These are phyloP conservation scores for Trichonephila clavipes DNA, from an alignment of 1,140 invertebrate species.

Conservation along the genomic window DNA sequence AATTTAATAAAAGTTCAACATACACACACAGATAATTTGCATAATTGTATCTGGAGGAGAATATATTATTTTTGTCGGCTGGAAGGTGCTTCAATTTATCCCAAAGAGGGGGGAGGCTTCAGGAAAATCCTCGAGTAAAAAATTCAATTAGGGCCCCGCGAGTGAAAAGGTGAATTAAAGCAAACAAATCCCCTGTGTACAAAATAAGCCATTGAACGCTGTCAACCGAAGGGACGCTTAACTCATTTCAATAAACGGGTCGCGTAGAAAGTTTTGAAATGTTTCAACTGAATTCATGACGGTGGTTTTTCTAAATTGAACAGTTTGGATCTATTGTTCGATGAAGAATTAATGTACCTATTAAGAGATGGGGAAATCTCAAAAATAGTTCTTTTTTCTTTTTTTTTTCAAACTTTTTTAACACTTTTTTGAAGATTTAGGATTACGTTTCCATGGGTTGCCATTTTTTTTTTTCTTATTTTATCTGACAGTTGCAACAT, in stretches of 20 bases:
- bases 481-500: too few relatives aligned
- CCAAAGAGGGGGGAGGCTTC: not conserved
- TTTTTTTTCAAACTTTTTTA: too few relatives aligned
- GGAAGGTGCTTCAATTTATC: not conserved
- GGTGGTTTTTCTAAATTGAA: too few relatives aligned
- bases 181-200: not conserved
- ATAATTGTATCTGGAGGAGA: conserved; percentile 45
- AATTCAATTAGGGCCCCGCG: not conserved
- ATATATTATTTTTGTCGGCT: not conserved
- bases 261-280: too few relatives aligned
- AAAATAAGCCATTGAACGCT: not conserved
- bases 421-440: too few relatives aligned
- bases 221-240: not conserved
- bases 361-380: too few relatives aligned
- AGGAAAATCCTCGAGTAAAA: not conserved
- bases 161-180: not conserved
- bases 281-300: too few relatives aligned
- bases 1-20: conserved; percentile 41
- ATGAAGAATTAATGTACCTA: too few relatives aligned
- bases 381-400: too few relatives aligned
- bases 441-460: too few relatives aligned
- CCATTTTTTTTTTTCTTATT: too few relatives aligned
- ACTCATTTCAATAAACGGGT: not conserved
- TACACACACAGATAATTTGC: conserved; percentile 20
- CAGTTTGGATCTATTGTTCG: too few relatives aligned